Evolutionary conservation across 2,888 invertebrate genomes (phyloP), one percentile per base, ranked within the genome.

Genomic region (Monochamus alternatus): DNA sequence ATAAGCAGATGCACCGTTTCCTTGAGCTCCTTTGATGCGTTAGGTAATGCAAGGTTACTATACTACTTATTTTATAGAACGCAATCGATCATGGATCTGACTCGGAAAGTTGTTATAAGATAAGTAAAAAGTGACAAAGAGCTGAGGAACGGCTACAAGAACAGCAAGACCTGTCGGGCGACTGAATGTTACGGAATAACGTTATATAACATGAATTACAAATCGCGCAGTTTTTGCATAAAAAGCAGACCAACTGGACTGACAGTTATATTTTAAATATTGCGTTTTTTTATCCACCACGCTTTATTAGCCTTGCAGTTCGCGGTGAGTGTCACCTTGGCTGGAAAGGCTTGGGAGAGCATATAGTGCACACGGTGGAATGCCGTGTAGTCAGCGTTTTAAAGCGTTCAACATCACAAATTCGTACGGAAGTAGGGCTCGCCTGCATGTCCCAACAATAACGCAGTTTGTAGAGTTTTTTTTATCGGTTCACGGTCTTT

Each of bases 351-450:
- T 31, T 32, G 66, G 66, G 12, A 55, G 66, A 55, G 66, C 52
- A 52, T 31, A 32, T 52, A 52, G 66, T 66, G 32, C 31, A 60
- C 4, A 8, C 60, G n/a, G 31, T 12, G 32, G 32, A 66, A 52
- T 66, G 51, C n/a, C 32, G 30, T 38, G 62, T 43, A 31, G 66
- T 55, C 52, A 55, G 38, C 52, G 52, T 66, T 66, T 55, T 66
- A 52, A 60, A 60, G 31, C 60, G 60, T 60, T 60, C 30, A 52
- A 51, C 52, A 52, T 66, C 14, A 22, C 32, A 66, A 52, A 66
- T 52, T 60, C 51, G 44, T 66, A n/a, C 66, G 66, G 66, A 66
- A 66, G 55, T 66, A 66, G 66, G 66, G 52, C 66, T 66, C 51
- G 52, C 66, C 51, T 47, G 66, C 51, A 66, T 66, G 52, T 52